Base-by-base conservation (phyloP, 2,888 invertebrate genomes). In the Drosophila glabriapex region DNA sequence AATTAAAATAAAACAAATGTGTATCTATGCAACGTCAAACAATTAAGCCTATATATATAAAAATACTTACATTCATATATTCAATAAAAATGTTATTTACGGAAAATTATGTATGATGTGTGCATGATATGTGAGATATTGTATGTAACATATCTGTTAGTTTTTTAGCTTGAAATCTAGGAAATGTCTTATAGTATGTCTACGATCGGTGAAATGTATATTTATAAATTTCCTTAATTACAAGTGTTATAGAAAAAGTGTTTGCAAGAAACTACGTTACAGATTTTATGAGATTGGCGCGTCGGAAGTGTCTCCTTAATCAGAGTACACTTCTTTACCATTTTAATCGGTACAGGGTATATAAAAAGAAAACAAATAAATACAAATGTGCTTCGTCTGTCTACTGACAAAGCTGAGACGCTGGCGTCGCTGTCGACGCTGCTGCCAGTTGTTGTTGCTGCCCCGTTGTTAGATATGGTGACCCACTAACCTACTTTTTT, bases 401-500 rank as follows among this genome's bases (percentile, higher is more conserved):
- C 72, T 65, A 73, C 76, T 76, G 74, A 75, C 63, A 66, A 64
- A 43, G 56, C 54, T 46, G 41, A 56, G 58, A 52, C 77, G 69
- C 73, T 69, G 75, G 72, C 76, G 70, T 62, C 78, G 68, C 67
- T 66, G 74, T 53, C 71, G 58, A 33, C 72, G 76, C 60, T 65
- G 46, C 70, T 69, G 82, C 61, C 9, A 29, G 83, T 60, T 63
- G 84, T 56, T 71, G 83, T 49, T 78, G 67, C 66, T 68, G 76
- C 64, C 82, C 71, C 82, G 88, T 85, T 91, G 85, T 91, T 92
- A 91, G 92, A 92, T 92, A 91, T 89, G 91, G 84, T 91, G 93
- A 95, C 97, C 97, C 95, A 97, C 96, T 97, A 96, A 97, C 97
- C 97, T 95, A 97, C 95, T 96, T 97, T 89, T 95, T 95, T 94